Percentiles rank a stretch among this genome's conserved stretches.
Evolutionary conservation across 2,888 invertebrate genomes (phyloP).

Genomic region (Alentia gelatinosa): DNA sequence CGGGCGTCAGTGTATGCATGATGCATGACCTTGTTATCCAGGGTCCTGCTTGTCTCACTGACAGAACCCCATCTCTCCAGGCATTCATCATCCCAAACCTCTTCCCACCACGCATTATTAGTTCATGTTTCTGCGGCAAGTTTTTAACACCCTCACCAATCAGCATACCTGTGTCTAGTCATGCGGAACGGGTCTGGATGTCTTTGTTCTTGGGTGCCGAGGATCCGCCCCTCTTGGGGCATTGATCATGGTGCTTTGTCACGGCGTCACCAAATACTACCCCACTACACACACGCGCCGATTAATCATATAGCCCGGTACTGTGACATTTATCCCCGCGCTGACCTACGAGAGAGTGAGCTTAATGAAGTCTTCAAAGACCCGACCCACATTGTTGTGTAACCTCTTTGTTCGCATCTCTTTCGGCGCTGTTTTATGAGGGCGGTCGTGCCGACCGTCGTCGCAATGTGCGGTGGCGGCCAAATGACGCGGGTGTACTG

Average conservation of each 20-base stretch:
- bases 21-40: constrained; percentile 36
- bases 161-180: constrained; percentile 12
- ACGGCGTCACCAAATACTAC: too few species aligned
- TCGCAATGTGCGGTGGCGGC: not conserved
- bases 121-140: not conserved
- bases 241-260: constrained; percentile 19
- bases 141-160: not conserved
- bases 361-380: not conserved
- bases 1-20: not conserved
- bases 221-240: not conserved
- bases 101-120: not conserved
- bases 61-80: constrained; percentile 1
- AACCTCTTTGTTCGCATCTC: not conserved
- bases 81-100: not conserved
- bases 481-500: not conserved
- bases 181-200: not conserved
- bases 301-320: not conserved
- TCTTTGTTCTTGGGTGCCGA: constrained; percentile 8
- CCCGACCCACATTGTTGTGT: not conserved
- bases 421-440: not conserved
- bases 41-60: not conserved
- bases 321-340: not conserved
- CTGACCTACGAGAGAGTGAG: not conserved
- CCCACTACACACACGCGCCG: not conserved
- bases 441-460: not conserved